A percentile compares a stretch with the other conserved stretches of the same genome.
Evolutionary conservation across 2,888 invertebrate species (phyloP).

Genomic region (Acrobasis suavella): DNA sequence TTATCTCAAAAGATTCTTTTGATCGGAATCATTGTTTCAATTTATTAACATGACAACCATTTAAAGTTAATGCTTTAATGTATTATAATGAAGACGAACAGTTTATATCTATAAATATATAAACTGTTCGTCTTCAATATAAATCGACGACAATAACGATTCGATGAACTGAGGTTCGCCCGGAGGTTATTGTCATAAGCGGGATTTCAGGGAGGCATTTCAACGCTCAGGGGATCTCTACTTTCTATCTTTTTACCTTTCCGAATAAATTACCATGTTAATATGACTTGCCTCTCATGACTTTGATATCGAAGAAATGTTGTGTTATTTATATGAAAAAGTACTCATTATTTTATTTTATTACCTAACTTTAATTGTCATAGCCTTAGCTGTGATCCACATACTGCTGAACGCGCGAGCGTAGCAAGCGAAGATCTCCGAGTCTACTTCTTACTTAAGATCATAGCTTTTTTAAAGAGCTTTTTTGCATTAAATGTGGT

Average conservation of each 20-base stretch:
- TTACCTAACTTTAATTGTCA: no score
- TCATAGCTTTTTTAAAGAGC: no score
- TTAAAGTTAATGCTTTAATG: not conserved
- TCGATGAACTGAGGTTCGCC: conserved; percentile 38
- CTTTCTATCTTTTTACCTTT: conserved; percentile 28
- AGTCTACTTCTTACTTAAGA: no score
- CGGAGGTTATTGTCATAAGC: conserved; percentile 44
- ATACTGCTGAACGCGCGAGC: no score
- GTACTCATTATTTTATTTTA: not conserved
- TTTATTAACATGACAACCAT: conserved; percentile 4
- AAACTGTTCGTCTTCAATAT: conserved; percentile 25
- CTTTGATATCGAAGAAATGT: conserved; percentile 11
- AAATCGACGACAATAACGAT: conserved; percentile 38
- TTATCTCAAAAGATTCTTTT: no score
- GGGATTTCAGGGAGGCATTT: conserved; percentile 37
- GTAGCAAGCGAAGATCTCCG: no score
- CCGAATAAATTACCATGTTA: conserved; percentile 25
- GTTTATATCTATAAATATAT: no score
- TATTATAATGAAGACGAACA: no score
- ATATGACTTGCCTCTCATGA: not conserved
- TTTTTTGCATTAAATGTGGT: no score
- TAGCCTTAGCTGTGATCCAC: no score
- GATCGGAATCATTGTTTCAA: not conserved
- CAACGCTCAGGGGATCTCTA: conserved; percentile 42
- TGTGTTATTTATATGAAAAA: not conserved